These are phyloP conservation scores for Esox masquinongy DNA, from an alignment of 2,797 vertebrate genomes.

Conservation along the genomic window DNA sequence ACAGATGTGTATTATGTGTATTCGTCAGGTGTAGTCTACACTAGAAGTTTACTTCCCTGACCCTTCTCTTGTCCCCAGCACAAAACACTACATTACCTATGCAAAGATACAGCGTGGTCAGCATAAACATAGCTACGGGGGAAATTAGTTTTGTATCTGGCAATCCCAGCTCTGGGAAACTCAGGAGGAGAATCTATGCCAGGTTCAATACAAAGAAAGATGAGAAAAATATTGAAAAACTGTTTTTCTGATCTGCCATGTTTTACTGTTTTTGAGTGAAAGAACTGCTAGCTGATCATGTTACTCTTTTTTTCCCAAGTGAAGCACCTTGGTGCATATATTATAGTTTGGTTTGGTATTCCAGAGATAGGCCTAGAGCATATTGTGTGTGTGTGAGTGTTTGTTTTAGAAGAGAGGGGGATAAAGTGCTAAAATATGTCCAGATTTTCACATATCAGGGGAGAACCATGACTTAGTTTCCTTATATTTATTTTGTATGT, in stretches of 20 bases:
- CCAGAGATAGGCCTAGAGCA: background rate
- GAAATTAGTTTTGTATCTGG: slow-evolving; percentile 47
- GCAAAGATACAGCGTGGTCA: slow-evolving; percentile 48
- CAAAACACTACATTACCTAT: slow-evolving; percentile 21
- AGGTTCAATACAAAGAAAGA: slow-evolving; percentile 15
- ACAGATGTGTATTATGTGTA: slow-evolving; percentile 37
- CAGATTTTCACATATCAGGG: background rate
- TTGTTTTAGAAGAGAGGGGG: background rate
- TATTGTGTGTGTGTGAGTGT: background rate
- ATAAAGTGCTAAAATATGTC: slow-evolving; percentile 2
- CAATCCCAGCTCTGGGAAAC: slow-evolving; percentile 31
- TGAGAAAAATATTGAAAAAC: background rate
- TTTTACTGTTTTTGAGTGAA: background rate
- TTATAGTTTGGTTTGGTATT: background rate
- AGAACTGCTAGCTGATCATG: background rate
- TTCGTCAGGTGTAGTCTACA: slow-evolving; percentile 23
- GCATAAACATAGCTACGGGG: slow-evolving; percentile 44
- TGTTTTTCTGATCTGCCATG: background rate
- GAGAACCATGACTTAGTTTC: too few relatives aligned
- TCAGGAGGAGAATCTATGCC: slow-evolving; percentile 25
- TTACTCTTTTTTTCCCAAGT: background rate
- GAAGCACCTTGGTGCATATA: background rate
- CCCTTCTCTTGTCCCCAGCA: background rate
- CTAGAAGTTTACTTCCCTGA: slow-evolving; percentile 15
- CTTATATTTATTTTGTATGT: too few relatives aligned